These are phyloP conservation scores for Sinocyclocheilus anshuiensis DNA, from an alignment of 2,113 vertebrate species.

Conservation along the genomic window DNA sequence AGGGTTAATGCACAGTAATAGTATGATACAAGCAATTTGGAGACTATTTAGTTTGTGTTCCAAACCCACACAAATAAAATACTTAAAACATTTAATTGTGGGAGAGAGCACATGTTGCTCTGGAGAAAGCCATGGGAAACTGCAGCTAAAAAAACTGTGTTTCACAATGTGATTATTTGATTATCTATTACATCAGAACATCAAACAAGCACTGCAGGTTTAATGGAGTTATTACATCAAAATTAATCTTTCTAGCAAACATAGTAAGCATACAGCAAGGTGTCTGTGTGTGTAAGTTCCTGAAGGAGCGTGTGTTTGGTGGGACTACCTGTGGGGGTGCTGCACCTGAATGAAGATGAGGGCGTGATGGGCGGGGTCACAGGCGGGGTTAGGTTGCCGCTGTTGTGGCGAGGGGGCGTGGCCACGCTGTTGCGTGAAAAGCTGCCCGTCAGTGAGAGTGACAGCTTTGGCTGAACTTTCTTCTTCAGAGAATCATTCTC, in stretches of 20 bases:
- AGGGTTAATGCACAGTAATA: constrained; percentile 51
- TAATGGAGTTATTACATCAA: not conserved
- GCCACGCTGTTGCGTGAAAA: constrained; percentile 88
- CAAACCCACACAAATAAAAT: constrained; percentile 57
- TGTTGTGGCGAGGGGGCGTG: constrained; percentile 91
- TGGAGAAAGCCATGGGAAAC: constrained; percentile 35
- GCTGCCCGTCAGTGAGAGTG: constrained; percentile 85
- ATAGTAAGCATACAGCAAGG: not conserved
- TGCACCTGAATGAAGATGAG: constrained; percentile 96
- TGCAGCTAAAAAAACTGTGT: not conserved
- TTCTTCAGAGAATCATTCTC: constrained; percentile 94
- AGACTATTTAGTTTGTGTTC: constrained; percentile 33
- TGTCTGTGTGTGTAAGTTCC: too few relatives aligned
- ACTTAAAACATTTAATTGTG: constrained; percentile 44
- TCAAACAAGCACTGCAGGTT: not conserved
- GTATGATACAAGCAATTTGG: constrained; percentile 47
- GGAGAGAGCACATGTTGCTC: constrained; percentile 33
- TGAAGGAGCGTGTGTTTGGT: too few relatives aligned
- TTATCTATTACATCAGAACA: not conserved
- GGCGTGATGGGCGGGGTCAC: constrained; percentile 98
- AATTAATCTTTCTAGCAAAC: not conserved
- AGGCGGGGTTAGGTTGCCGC: constrained; percentile 96
- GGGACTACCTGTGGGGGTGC: constrained; percentile 88
- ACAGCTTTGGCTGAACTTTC: constrained; percentile 93
- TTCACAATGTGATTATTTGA: not conserved